These are phyloP conservation scores for Dromius quadrimaculatus DNA, from an alignment of 2,888 invertebrate genomes.

Conservation along the genomic window DNA sequence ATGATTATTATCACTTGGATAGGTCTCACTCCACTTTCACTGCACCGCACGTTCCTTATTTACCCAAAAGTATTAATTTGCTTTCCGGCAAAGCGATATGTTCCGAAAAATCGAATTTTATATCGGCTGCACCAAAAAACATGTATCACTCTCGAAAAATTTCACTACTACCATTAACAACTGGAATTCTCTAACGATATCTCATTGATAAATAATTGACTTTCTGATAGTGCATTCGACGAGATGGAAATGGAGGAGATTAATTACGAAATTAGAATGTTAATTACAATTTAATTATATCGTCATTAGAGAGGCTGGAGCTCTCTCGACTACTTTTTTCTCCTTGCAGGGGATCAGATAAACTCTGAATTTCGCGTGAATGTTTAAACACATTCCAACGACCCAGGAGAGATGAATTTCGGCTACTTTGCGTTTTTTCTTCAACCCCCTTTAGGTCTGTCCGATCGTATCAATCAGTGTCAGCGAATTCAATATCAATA, in stretches of 20 bases:
- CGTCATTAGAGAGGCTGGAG: conserved; percentile 19
- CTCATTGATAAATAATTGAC: conserved; percentile 13
- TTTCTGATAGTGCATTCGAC: conserved; percentile 33
- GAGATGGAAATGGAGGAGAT: conserved; percentile 27
- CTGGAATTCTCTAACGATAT: too few relatives aligned
- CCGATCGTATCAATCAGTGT: conserved; percentile 39
- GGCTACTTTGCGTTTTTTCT: conserved; percentile 9
- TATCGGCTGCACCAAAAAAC: too few relatives aligned
- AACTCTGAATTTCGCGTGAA: background rate
- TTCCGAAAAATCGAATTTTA: too few relatives aligned
- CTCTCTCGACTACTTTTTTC: conserved; percentile 1
- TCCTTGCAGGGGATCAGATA: conserved; percentile 25
- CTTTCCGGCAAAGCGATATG: too few relatives aligned
- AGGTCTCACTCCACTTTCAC: too few relatives aligned
- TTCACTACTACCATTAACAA: too few relatives aligned
- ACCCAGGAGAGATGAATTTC: conserved; percentile 8
- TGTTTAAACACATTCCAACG: conserved; percentile 30
- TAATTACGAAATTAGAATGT: conserved; percentile 43
- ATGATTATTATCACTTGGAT: too few relatives aligned
- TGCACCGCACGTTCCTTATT: too few relatives aligned
- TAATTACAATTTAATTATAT: conserved; percentile 44
- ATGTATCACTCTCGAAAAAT: too few relatives aligned
- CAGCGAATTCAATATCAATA: conserved; percentile 20
- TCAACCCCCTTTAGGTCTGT: background rate
- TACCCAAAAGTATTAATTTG: too few relatives aligned